phyloP scores from a whole-genome alignment of 2,797 vertebrate species.

The Poecilia picta region DNA sequence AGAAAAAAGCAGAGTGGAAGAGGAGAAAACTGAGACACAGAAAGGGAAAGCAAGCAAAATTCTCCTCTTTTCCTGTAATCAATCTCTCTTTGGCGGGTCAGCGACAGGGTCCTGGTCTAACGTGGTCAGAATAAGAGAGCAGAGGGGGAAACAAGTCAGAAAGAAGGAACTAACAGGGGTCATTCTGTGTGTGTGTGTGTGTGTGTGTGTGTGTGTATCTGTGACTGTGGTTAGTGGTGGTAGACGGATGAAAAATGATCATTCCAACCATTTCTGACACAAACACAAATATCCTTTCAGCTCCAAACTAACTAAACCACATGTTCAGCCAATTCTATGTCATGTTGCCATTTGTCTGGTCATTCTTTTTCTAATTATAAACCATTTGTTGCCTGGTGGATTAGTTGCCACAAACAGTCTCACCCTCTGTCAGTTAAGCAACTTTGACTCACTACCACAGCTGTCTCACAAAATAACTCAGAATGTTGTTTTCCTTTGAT shows the following conservation, averaged over 20 bases:
- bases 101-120: conserved; percentile 67
- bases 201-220: not conserved
- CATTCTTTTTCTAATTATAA: conserved; percentile 14
- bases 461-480: not conserved
- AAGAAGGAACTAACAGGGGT: conserved; percentile 28
- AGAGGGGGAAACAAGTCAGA: conserved; percentile 30
- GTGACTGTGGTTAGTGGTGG: conserved; percentile 20
- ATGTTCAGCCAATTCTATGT: conserved; percentile 7
- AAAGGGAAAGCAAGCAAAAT: conserved; percentile 60
- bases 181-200: conserved; percentile 2
- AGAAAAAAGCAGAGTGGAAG: conserved; percentile 17
- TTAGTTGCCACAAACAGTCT: not conserved
- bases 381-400: conserved; percentile 3
- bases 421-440: not conserved
- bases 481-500: not conserved
- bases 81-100: conserved; percentile 75
- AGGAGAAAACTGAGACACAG: conserved; percentile 33
- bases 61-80: conserved; percentile 71
- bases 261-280: conserved; percentile 27
- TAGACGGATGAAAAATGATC: conserved; percentile 46
- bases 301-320: conserved; percentile 20
- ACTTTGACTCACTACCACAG: not conserved
- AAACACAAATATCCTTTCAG: conserved; percentile 15
- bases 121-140: conserved; percentile 69
- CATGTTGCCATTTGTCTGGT: not conserved